These are phyloP conservation scores for Liopterus haemorrhoidalis DNA, from an alignment of 2,888 invertebrate genomes.

Conservation along the genomic window DNA sequence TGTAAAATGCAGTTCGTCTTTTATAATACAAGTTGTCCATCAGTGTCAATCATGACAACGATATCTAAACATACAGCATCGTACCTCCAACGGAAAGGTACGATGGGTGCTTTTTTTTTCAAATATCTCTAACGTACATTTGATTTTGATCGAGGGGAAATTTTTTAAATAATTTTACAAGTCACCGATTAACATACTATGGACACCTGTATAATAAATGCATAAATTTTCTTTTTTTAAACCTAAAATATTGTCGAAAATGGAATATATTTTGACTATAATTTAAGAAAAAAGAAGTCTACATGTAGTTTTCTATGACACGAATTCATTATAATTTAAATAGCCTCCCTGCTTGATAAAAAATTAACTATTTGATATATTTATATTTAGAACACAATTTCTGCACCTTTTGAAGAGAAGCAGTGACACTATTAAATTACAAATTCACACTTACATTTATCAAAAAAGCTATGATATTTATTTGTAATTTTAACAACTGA, in stretches of 20 bases:
- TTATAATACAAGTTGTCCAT: conserved; percentile 19
- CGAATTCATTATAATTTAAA: conserved; percentile 15
- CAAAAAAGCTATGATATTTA: conserved; percentile 19
- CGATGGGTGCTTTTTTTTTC: too few relatives aligned
- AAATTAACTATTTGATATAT: conserved; percentile 15
- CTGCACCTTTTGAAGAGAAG: conserved; percentile 22
- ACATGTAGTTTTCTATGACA: conserved; percentile 10
- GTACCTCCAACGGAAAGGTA: too few relatives aligned
- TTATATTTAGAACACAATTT: conserved; percentile 24
- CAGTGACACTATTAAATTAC: conserved; percentile 24
- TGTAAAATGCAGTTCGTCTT: conserved; percentile 18
- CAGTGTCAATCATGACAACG: too few relatives aligned
- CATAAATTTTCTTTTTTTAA: conserved; percentile 32
- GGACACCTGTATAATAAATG: conserved; percentile 25
- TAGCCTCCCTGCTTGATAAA: conserved; percentile 20
- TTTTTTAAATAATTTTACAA: too few relatives aligned
- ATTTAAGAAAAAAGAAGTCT: conserved; percentile 8
- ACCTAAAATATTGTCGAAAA: conserved; percentile 48
- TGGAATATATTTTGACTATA: conserved; percentile 41
- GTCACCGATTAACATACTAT: too few relatives aligned
- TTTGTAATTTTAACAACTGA: conserved; percentile 8
- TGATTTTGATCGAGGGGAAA: too few relatives aligned
- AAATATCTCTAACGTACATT: too few relatives aligned
- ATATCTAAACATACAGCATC: too few relatives aligned
- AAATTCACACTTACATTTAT: conserved; percentile 19